Percentiles rank a stretch among this genome's conserved stretches.
Evolutionary conservation across 2,113 vertebrate genomes (phyloP).

Genomic region (Callocephalon fimbriatum): DNA sequence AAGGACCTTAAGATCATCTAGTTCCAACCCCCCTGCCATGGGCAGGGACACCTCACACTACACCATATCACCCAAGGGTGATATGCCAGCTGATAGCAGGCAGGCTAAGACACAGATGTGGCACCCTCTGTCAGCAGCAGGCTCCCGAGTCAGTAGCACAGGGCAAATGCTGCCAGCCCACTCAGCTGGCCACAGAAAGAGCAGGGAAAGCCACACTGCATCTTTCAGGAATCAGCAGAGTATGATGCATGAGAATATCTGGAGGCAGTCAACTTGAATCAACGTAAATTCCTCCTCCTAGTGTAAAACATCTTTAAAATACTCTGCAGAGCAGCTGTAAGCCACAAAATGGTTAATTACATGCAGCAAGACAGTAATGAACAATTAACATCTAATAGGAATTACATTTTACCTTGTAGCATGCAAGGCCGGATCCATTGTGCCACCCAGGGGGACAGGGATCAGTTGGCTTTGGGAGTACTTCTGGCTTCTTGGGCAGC

Average conservation of each 20-base stretch:
- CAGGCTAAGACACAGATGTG: background rate
- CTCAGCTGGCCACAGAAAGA: background rate
- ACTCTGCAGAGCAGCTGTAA: background rate
- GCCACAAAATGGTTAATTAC: background rate
- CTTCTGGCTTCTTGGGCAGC: constrained; percentile 66
- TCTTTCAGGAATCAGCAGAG: background rate
- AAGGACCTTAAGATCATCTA: no score
- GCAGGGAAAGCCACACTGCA: background rate
- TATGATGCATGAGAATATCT: background rate
- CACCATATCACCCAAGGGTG: no score
- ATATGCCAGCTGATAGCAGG: background rate
- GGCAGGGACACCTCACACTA: no score
- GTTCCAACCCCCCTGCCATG: no score
- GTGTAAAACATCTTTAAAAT: background rate
- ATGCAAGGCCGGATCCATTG: constrained; percentile 76
- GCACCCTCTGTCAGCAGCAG: background rate
- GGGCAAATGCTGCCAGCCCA: background rate
- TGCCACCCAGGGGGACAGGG: constrained; percentile 89
- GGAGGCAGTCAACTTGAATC: background rate
- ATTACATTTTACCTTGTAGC: constrained; percentile 88
- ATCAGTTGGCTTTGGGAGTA: constrained; percentile 72
- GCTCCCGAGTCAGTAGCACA: background rate
- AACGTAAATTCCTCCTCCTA: background rate
- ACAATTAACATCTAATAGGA: background rate
- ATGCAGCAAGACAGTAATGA: background rate